Percentiles rank a stretch among this genome's conserved stretches.
Evolutionary conservation across 2,888 invertebrate genomes (phyloP).

Genomic region (Epiblema foenella): DNA sequence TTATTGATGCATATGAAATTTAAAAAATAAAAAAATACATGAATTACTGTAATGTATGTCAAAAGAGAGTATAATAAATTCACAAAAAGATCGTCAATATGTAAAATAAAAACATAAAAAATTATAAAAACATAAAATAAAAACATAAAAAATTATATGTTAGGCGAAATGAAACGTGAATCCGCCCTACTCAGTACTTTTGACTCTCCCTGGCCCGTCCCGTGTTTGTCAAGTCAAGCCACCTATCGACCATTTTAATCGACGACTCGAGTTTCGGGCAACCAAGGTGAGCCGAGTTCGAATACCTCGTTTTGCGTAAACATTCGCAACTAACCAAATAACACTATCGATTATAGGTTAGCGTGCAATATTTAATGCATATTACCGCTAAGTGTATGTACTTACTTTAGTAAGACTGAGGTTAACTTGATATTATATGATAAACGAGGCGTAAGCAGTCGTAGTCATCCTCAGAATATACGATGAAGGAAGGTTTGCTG

Average conservation of each 20-base stretch:
- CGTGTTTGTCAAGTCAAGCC: conserved; percentile 72
- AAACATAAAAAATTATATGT: no score
- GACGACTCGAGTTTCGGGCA: conserved; percentile 76
- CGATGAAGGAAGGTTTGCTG: neutral
- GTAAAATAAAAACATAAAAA: no score
- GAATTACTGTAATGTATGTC: no score
- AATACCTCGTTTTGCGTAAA: conserved; percentile 78
- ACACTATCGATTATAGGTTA: conserved; percentile 28
- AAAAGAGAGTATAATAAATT: no score
- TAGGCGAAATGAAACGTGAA: conserved; percentile 10
- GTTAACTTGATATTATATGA: conserved; percentile 1
- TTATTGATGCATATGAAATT: no score
- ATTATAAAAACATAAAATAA: no score
- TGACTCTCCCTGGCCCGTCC: conserved; percentile 51
- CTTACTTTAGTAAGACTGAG: neutral
- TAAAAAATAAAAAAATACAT: no score
- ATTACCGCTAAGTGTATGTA: neutral
- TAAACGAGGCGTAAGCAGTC: neutral
- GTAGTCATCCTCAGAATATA: neutral
- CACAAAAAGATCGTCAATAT: no score
- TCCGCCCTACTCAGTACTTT: conserved; percentile 52
- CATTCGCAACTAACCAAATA: conserved; percentile 72
- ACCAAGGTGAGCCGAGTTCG: conserved; percentile 79
- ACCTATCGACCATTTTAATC: conserved; percentile 74
- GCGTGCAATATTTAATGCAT: conserved; percentile 11